A percentile compares a stretch with the other conserved stretches of the same genome.
phyloP scores from a whole-genome alignment of 2,888 invertebrate species.

The Sipha maydis region DNA sequence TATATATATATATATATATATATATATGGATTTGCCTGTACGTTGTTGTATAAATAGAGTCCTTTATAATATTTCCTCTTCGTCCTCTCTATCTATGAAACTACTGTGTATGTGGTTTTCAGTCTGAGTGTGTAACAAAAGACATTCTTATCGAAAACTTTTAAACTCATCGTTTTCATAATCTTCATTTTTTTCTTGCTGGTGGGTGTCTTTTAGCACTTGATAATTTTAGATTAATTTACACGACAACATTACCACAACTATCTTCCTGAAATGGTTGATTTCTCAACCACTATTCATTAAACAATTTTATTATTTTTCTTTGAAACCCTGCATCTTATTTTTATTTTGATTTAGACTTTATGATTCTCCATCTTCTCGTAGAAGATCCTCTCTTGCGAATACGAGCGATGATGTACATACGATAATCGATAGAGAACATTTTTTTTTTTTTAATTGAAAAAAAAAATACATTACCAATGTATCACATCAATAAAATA shows the following conservation, averaged over 20 bases:
- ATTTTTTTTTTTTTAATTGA: neutral
- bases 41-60: constrained; percentile 10
- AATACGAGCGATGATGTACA: no score
- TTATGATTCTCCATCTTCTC: neutral
- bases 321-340: neutral
- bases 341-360: no score
- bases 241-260: neutral
- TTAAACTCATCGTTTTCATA: constrained; percentile 22
- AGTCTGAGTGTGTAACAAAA: neutral
- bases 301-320: neutral
- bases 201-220: neutral
- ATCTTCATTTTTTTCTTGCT: neutral
- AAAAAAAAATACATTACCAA: no score
- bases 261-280: neutral
- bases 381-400: neutral
- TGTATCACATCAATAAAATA: neutral
- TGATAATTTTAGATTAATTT: constrained; percentile 28
- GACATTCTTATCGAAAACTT: constrained; percentile 37
- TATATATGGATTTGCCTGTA: constrained; percentile 2
- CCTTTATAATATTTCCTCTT: constrained; percentile 16
- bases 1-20: neutral
- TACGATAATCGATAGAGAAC: no score
- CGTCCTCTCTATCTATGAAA: neutral
- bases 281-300: neutral
- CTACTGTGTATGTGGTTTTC: neutral